Percentiles rank a stretch among this genome's conserved stretches.
Evolutionary conservation across 2,888 invertebrate genomes (phyloP).

Genomic region (Drosophila paramelanica): DNA sequence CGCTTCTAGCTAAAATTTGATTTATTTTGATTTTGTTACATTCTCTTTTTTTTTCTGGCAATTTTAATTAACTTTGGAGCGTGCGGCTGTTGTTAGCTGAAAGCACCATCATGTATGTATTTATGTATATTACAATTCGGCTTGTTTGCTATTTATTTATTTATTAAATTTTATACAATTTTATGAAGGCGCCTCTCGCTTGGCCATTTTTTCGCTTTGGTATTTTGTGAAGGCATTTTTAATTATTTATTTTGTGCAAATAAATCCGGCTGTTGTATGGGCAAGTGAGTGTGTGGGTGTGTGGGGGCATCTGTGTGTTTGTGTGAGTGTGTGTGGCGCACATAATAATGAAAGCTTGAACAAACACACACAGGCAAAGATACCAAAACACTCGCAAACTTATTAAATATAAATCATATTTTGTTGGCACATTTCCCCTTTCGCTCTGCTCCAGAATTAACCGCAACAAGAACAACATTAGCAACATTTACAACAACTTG

Average conservation of each 20-base stretch:
- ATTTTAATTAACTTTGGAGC: conserved; percentile 52
- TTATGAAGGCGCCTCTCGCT: conserved; percentile 23
- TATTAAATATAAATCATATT: conserved; percentile 61
- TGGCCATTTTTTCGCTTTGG: conserved; percentile 39
- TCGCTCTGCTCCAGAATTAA: neutral
- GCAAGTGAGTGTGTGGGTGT: neutral
- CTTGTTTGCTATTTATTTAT: conserved; percentile 58
- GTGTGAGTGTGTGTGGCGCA: conserved; percentile 31
- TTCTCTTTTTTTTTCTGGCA: conserved; percentile 4
- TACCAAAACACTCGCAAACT: conserved; percentile 44
- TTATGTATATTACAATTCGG: conserved; percentile 27
- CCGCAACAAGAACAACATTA: conserved; percentile 10
- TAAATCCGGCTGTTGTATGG: conserved; percentile 38
- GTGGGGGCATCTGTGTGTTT: too few relatives aligned
- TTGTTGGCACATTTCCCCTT: conserved; percentile 19
- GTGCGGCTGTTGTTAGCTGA: neutral
- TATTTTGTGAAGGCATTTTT: conserved; percentile 61
- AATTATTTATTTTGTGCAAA: conserved; percentile 58
- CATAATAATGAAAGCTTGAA: conserved; percentile 40
- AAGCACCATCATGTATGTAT: conserved; percentile 9
- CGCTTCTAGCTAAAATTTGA: conserved; percentile 33
- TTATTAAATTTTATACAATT: conserved; percentile 58
- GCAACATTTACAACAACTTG: conserved; percentile 21
- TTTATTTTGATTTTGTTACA: conserved; percentile 51
- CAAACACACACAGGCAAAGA: conserved; percentile 22